phyloP scores from a whole-genome alignment of 2,888 invertebrate species.

The Nomada fucata region DNA sequence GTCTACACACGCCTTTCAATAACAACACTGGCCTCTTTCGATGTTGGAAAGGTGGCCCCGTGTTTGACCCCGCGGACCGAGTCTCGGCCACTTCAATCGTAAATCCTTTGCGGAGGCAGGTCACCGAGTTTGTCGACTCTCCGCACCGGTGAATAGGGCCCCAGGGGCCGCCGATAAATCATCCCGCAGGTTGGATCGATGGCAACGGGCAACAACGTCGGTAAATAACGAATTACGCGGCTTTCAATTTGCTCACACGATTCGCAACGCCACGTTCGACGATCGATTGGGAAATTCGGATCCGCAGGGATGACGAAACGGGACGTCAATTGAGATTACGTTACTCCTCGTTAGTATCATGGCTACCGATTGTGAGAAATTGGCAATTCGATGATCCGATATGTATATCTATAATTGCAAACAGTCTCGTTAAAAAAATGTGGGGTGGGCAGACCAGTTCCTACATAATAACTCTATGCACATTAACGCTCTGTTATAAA shows the following conservation, averaged over 20 bases:
- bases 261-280: slow-evolving; percentile 16
- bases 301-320: slow-evolving; percentile 20
- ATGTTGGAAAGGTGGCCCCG: slow-evolving; percentile 13
- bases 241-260: slow-evolving; percentile 63
- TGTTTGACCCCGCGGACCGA: slow-evolving; percentile 25
- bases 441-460: too few relatives aligned
- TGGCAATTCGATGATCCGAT: too few relatives aligned
- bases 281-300: slow-evolving; percentile 55
- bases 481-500: too few relatives aligned
- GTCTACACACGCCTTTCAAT: slow-evolving; percentile 21
- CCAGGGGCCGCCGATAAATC: slow-evolving; percentile 43
- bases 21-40: background rate
- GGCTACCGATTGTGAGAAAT: background rate
- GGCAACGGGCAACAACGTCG: slow-evolving; percentile 52
- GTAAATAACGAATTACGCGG: slow-evolving; percentile 72
- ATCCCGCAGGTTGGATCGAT: slow-evolving; percentile 55
- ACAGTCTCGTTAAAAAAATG: background rate
- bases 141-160: slow-evolving; percentile 28
- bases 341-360: slow-evolving; percentile 74
- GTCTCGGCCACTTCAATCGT: slow-evolving; percentile 33
- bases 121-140: slow-evolving; percentile 23
- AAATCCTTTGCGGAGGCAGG: slow-evolving; percentile 40
- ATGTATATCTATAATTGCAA: too few relatives aligned
- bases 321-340: slow-evolving; percentile 48
- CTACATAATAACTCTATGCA: too few relatives aligned